Base-by-base conservation (phyloP, 1,140 invertebrate genomes). In the Meloidogyne chitwoodi region DNA sequence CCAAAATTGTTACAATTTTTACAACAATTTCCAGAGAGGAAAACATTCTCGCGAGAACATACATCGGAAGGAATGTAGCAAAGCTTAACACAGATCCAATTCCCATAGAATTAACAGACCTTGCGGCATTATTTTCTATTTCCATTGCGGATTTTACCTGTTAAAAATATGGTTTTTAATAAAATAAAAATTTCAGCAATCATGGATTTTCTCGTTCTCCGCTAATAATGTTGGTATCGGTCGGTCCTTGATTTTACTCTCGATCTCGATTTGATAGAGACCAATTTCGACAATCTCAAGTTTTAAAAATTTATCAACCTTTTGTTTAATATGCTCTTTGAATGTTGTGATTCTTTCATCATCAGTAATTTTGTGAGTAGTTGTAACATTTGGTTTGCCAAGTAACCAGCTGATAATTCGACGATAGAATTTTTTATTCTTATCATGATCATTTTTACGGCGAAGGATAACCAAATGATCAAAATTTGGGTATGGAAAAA, bases 1-100 rank as follows among this genome's bases (percentile, higher is more conserved):
- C n/a, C 68, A 70, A 29, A 19, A 70, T 70, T 16, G 68, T 26
- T 29, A 44, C 34, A 34, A 44, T 29, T 16, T 61, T 26, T 70
- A 56, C 16, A 5, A 70, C 4, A 16, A 4, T 6, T 19, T 44
- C 34, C 0, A 14, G 16, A n/a, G 38, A 29, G 5, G n/a, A 1
- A 14, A 19, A 1, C 3, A 2, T 38, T 0, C 5, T 29, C 0
- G 61, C n/a, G 16, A 34, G 29, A 41, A 48, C 19, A 27, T 19
- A 34, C 3, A 34, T 41, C 19, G 34, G 41, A 26, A 70, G 0
- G n/a, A 70, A 70, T 12, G 41, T 70, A 61, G 44, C 14, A n/a
- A 41, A 48, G 41, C 68, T 70, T 16, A 70, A 26, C 19, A 70
- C 16, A 19, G 68, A 14, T 44, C 68, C 68, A 70, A 70, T 41